phyloP scores from a whole-genome alignment of 2,888 invertebrate species.

The Eupithecia vulgata region DNA sequence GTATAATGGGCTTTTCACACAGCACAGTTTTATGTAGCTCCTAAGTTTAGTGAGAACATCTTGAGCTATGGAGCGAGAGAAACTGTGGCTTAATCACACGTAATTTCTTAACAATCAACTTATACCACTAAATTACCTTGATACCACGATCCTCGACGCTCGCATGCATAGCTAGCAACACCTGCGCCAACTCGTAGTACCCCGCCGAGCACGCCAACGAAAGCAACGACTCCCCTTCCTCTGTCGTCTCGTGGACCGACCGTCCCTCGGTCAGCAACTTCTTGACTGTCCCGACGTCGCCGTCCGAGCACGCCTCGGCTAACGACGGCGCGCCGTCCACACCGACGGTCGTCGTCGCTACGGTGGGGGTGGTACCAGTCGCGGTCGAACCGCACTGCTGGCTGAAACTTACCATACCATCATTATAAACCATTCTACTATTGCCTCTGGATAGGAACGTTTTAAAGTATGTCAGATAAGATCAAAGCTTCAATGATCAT shows the following conservation, averaged over 20 bases:
- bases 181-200: slow-evolving; percentile 98
- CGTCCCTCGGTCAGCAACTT: slow-evolving; percentile 96
- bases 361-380: slow-evolving; percentile 69
- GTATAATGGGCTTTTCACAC: not conserved
- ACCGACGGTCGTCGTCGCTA: slow-evolving; percentile 83
- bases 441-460: not conserved
- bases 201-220: slow-evolving; percentile 98
- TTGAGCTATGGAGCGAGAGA: not conserved
- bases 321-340: slow-evolving; percentile 88
- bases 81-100: not conserved
- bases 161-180: slow-evolving; percentile 97
- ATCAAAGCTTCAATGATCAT: slow-evolving; percentile 81
- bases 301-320: slow-evolving; percentile 97
- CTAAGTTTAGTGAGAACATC: not conserved
- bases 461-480: slow-evolving; percentile 72
- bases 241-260: slow-evolving; percentile 97
- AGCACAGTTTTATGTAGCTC: not conserved
- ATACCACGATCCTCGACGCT: slow-evolving; percentile 98
- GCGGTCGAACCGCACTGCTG: slow-evolving; percentile 79
- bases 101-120: no score
- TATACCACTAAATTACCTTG: slow-evolving; percentile 80
- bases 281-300: slow-evolving; percentile 96
- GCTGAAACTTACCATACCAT: slow-evolving; percentile 51
- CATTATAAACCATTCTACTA: slow-evolving; percentile 16
- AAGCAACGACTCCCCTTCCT: slow-evolving; percentile 97